Evolutionary conservation across 2,113 vertebrate genomes (phyloP).

Genomic region (Ceuthmochares aereus): DNA sequence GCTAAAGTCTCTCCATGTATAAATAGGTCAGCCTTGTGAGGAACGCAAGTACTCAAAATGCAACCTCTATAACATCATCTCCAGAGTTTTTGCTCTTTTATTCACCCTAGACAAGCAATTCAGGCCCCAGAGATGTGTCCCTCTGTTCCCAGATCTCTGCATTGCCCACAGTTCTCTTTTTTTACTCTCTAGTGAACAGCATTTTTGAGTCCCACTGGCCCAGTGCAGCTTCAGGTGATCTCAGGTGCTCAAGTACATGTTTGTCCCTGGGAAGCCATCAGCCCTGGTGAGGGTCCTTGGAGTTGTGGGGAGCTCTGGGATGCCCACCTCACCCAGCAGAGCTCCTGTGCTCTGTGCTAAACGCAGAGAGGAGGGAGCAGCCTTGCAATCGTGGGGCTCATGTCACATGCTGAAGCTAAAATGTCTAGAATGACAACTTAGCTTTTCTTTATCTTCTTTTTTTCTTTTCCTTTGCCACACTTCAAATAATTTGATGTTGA

Average conservation of each 20-base stretch:
- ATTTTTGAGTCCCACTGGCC: neutral
- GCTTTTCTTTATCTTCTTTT: neutral
- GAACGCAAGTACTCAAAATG: neutral
- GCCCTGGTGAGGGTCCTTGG: neutral
- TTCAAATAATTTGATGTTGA: conserved; percentile 38
- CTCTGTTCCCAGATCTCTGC: fast-evolving
- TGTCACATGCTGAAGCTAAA: neutral
- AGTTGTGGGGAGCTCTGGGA: neutral
- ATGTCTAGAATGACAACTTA: neutral
- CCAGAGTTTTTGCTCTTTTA: neutral
- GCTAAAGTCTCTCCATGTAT: neutral
- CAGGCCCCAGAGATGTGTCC: neutral
- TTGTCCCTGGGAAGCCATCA: neutral
- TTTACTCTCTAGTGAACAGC: neutral
- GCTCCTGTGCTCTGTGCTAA: neutral
- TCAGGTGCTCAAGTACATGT: fast-evolving
- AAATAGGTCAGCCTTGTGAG: neutral
- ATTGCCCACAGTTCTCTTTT: fast-evolving
- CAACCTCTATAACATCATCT: neutral
- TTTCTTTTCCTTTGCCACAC: neutral
- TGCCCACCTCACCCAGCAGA: neutral
- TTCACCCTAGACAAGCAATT: neutral
- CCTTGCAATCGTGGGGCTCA: fast-evolving
- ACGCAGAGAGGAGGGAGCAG: neutral
- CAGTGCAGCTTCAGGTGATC: neutral